Base-by-base conservation (phyloP, 2,113 vertebrate species). In the Solea senegalensis region DNA sequence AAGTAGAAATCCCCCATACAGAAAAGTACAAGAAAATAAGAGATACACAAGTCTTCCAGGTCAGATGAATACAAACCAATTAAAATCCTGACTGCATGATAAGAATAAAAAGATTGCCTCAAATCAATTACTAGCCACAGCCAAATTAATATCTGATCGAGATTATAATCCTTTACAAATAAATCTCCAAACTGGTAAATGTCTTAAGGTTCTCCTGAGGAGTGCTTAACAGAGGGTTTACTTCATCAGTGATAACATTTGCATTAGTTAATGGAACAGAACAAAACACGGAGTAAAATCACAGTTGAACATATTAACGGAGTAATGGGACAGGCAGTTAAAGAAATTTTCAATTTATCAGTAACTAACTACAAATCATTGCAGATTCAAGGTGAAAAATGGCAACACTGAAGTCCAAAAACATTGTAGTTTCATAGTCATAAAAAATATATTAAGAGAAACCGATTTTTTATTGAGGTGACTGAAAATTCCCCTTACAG, bases 371-470 rank as follows among this genome's bases (percentile, higher is more conserved):
- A 85, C 61, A 72, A 13, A 69, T 69, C 58, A 78, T 66, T 62
- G 82, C 77, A 72, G 72, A 81, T 76, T 28, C 27, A 66, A 74
- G 68, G 51, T 77, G 70, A 75, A 76, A 56, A 59, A 66, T 34
- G 63, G 73, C 54, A 74, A 65, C 65, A 85, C 16, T 74, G 46
- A 75, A 84, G 80, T 85, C 77, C 81, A 81, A 78, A 88, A 86
- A 78, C 78, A 67, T 64, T 83, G 82, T 74, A 79, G 78, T 86
- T 86, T 85, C 80, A 78, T 80, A 89, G 84, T 89, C 76, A 84
- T 83, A 84, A 87, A 86, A 92, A 91, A 93, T 93, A 94, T 92
- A 94, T 93, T 93, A 92, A 83, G 78, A 91, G 80, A 89, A 83
- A 87, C 48, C 62, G 81, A 92, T 85, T 89, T 77, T 86, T 88